These are phyloP conservation scores for Hycleus phaleratus DNA, from an alignment of 1,140 invertebrate genomes.

Conservation along the genomic window DNA sequence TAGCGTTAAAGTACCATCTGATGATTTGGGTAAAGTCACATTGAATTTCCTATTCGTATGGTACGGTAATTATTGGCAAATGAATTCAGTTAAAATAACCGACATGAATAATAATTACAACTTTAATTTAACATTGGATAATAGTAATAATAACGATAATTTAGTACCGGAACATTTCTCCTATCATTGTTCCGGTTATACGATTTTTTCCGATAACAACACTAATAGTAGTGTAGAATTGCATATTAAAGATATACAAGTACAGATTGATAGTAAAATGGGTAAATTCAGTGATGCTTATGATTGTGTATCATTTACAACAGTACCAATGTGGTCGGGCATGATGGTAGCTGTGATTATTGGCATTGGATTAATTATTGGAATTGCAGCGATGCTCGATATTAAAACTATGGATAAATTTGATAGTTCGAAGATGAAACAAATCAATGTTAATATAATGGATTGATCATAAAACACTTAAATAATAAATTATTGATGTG, in stretches of 20 bases:
- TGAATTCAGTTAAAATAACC: constrained; percentile 26
- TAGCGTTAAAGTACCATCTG: constrained; percentile 22
- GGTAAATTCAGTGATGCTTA: constrained; percentile 49
- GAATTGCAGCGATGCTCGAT: constrained; percentile 64
- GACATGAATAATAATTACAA: constrained; percentile 11
- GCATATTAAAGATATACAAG: constrained; percentile 42
- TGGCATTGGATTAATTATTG: constrained; percentile 59
- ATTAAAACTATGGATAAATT: constrained; percentile 84
- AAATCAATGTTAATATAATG: constrained; percentile 54
- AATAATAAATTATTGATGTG: too few species aligned
- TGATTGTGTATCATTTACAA: constrained; percentile 74
- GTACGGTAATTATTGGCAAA: constrained; percentile 34
- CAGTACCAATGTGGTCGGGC: constrained; percentile 69
- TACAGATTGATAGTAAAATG: constrained; percentile 40
- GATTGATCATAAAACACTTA: constrained; percentile 35
- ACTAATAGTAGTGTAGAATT: constrained; percentile 25
- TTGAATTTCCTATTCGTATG: constrained; percentile 34
- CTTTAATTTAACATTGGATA: constrained; percentile 23
- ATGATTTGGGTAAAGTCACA: constrained; percentile 26
- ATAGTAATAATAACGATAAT: constrained; percentile 27
- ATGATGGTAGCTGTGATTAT: constrained; percentile 62
- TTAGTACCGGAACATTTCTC: constrained; percentile 44
- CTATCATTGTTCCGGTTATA: constrained; percentile 44
- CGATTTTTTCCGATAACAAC: constrained; percentile 33
- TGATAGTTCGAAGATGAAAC: constrained; percentile 84